Evolutionary conservation across 2,113 vertebrate genomes (phyloP), one percentile per base, ranked within the genome.

Genomic region (Archocentrus centrarchus): DNA sequence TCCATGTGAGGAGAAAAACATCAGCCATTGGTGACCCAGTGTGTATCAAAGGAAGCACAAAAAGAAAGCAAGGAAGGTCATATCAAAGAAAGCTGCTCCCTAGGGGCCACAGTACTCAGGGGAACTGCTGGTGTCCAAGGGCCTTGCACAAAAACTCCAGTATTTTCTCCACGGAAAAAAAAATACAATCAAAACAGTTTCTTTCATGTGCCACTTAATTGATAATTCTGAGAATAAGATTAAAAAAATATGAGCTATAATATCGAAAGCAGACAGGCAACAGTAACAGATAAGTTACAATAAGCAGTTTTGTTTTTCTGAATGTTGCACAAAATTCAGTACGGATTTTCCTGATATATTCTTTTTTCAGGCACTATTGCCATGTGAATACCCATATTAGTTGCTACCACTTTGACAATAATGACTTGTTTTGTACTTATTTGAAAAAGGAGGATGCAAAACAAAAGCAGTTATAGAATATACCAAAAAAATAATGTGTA

Each of bases 41-140:
- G 41, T 39, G 30, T 58, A 83, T 83, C 59, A 88, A 83, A 81
- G 59, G 39, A 85, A 6, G 0, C 57, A 1, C 44, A 85, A 76
- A 82, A 81, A 84, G 24, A 58, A 78, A 35, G 27, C 24, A 75
- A 18, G 55, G 58, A 61, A 60, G 73, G 60, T 15, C 20, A 22
- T 57, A 81, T 87, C 47, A 88, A 88, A 89, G 77, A 57, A 62
- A 60, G 59, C 20, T 57, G 57, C 17, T 32, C 75, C 64, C 61
- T 6, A 0, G 61, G 24, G 87, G 37, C 77, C 13, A 11, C n/a
- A 30, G 39, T 3, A 4, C 75, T 59, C 59, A 6, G 17, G 57
- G 77, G 83, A 55, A 60, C 15, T 32, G 22, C 35, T 75, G 30
- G 47, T 77, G 58, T 41, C 41, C 41, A 57, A n/a, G 75, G 1